Evolutionary conservation across 2,113 vertebrate species (phyloP), one percentile per base, ranked within the genome.

Genomic region (Cisticola juncidis): DNA sequence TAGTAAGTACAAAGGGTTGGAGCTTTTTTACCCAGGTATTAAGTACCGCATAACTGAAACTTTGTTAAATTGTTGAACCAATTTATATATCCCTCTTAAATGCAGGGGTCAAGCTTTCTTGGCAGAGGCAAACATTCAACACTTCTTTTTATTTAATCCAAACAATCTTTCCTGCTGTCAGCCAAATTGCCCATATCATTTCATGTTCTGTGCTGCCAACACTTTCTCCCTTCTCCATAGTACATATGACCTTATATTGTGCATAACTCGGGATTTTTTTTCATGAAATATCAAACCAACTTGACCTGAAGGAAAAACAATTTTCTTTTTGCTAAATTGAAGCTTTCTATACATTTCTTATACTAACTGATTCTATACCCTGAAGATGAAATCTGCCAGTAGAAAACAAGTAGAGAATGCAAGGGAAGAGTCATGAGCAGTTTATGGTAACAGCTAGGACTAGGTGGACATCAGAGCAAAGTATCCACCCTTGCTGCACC

Each of bases 21-120:
- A 6, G 0, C 1, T 22, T 78, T 42, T 60, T 26, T 53, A n/a
- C 20, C 48, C 18, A 31, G 58, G 36, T n/a, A 79, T 45, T 33
- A 82, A 90, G 42, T 62, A 26, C 62, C 48, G 35, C 58, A 35
- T 69, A 87, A 86, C 62, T 94, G 83, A 94, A 96, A 97, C 85
- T 92, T 94, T 88, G 74, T 80, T 88, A 80, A 93, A 89, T 90
- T 87, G 71, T 86, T 94, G 60, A 65, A 72, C 25, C 54, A 88
- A 40, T 92, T 96, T 77, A 86, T 93, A 77, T 88, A 94, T 79
- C 61, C 51, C 31, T 91, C 95, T 93, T 69, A 77, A 87, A 95
- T 82, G 50, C 50, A 47, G 33, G n/a, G 76, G 70, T 66, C 81
- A 86, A 60, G 72, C 29, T 71, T 94, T 89, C 62, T 70, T 94